Evolutionary conservation across 2,113 vertebrate species (phyloP).

Genomic region (Erythrocercus mccallii): DNA sequence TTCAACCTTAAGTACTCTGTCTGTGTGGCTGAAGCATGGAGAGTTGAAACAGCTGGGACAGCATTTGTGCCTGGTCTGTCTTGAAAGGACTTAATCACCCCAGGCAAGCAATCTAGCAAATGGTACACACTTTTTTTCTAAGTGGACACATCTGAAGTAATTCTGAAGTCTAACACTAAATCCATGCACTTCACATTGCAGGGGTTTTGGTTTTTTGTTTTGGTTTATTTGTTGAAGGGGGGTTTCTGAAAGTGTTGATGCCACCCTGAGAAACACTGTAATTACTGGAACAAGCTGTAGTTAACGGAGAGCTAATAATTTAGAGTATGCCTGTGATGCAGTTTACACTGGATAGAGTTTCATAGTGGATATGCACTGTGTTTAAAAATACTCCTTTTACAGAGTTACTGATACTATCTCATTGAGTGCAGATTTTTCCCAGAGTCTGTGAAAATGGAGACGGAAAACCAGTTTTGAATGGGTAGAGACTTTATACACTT

Average conservation of each 20-base stretch:
- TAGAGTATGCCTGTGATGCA: not conserved
- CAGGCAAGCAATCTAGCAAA: not conserved
- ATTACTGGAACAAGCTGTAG: not conserved
- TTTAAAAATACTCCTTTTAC: constrained; percentile 28
- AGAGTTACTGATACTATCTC: constrained; percentile 1
- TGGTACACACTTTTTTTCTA: not conserved
- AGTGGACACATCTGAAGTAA: not conserved
- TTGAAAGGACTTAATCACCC: not conserved
- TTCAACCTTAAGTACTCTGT: not conserved
- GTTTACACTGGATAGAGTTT: constrained; percentile 3
- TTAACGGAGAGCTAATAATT: not conserved
- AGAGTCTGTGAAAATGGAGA: constrained; percentile 39
- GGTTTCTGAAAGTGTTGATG: not conserved
- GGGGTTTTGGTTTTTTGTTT: not conserved
- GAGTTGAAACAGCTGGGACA: constrained; percentile 31
- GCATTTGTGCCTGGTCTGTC: constrained; percentile 16
- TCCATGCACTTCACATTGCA: not conserved
- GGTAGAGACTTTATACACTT: not conserved
- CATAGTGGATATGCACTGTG: not conserved
- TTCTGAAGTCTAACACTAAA: not conserved
- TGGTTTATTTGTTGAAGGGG: too few relatives aligned
- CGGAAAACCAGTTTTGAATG: not conserved
- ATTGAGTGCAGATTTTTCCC: constrained; percentile 2
- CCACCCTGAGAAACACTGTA: not conserved
- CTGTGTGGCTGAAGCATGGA: not conserved